Evolutionary conservation across 2,888 invertebrate species (phyloP).

Genomic region (Bimastos eiseni): DNA sequence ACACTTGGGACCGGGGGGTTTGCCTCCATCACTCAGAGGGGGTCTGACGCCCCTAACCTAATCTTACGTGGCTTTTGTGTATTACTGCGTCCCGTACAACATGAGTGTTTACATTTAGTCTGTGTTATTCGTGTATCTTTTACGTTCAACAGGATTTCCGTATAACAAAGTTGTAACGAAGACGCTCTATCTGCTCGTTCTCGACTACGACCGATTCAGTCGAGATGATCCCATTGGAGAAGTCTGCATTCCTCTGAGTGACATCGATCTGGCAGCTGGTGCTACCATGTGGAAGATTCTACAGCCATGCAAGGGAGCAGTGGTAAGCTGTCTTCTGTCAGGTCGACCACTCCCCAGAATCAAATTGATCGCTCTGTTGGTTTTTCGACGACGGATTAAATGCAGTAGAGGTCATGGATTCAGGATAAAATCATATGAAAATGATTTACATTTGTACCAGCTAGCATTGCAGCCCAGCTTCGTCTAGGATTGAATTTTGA

Average conservation of each 20-base stretch:
- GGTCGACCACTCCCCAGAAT: no score
- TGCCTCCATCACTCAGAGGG: no score
- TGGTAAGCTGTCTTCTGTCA: slow-evolving; percentile 52
- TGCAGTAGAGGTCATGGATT: not conserved
- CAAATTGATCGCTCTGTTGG: not conserved
- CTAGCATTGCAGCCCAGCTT: no score
- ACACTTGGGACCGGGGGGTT: no score
- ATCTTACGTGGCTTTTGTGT: not conserved
- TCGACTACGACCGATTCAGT: slow-evolving; percentile 56
- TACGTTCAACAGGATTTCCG: slow-evolving; percentile 54
- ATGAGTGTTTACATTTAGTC: slow-evolving; percentile 41
- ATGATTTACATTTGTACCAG: no score
- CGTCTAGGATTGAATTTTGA: no score
- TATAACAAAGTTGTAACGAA: slow-evolving; percentile 59
- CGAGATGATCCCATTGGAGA: slow-evolving; percentile 48
- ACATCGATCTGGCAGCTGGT: slow-evolving; percentile 55
- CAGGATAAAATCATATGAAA: no score
- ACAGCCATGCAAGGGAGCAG: slow-evolving; percentile 60
- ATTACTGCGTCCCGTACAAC: not conserved
- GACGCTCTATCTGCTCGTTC: slow-evolving; percentile 59
- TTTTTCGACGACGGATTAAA: not conserved
- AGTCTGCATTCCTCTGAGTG: slow-evolving; percentile 44
- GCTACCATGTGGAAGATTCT: slow-evolving; percentile 57
- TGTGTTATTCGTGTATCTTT: not conserved
- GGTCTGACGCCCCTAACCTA: no score